Base-by-base conservation (phyloP, 2,888 invertebrate species). In the Mystacides longicornis region DNA sequence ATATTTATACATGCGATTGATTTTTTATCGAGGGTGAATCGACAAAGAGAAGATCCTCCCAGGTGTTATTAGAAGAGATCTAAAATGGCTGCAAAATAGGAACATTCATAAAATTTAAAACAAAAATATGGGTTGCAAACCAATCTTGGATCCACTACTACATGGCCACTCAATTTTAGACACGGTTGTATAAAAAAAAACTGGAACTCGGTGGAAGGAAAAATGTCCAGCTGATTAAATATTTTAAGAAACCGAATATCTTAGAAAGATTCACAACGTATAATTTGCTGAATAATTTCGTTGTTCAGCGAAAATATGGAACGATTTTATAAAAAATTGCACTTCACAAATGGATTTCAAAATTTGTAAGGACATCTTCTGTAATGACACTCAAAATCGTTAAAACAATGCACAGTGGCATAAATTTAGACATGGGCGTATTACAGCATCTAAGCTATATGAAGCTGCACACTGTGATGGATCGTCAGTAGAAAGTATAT, bases 391-490 rank as follows among this genome's bases (percentile, higher is more conserved):
- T 16, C 7, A 16, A 19, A n/a, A 47, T 3, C 47, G 20, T 9
- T 3, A 5, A 19, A 21, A 47, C n/a, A 16, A 18, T 21, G 22
- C 21, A 16, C 22, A 16, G 21, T 47, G 47, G 47, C 47, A 47
- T 21, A 21, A 47, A 18, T 18, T 47, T 9, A 11, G 47, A 3
- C 20, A 19, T 47, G 47, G 47, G 18, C 47, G 47, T 18, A 47
- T 47, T 20, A 47, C 47, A 21, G 47, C 47, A 21, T 47, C 47
- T n/a, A 47, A 47, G 20, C 7, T 47, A 7, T 47, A 47, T 47
- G 47, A 47, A 20, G 47, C 20, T 3, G 47, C 47, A 16, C 18
- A 21, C 19, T 47, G 47, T 21, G 47, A 47, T 47, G 47, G 47
- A 2, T 43, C 43, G 4, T 43, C 16, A 43, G 43, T 43, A 5